These are phyloP conservation scores for Zaprionus gabonicus DNA, from an alignment of 1,140 invertebrate species.

Conservation along the genomic window DNA sequence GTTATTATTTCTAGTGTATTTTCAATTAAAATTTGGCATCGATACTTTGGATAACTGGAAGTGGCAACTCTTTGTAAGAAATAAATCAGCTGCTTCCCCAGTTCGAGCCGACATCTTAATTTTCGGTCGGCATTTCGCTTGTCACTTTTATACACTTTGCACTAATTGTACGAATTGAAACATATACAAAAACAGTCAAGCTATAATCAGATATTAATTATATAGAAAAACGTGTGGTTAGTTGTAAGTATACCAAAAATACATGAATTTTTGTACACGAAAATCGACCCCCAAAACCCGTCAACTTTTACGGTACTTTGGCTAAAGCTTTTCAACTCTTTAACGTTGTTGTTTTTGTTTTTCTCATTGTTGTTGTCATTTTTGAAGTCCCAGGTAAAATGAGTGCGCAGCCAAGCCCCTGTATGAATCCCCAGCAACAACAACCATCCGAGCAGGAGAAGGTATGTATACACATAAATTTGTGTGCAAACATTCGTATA, in stretches of 20 bases:
- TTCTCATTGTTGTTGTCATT: background rate
- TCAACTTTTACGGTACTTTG: conserved; percentile 33
- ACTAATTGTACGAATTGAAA: conserved; percentile 1
- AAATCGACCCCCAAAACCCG: background rate
- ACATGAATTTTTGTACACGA: background rate
- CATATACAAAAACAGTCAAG: background rate
- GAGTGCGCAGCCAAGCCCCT: conserved; percentile 79
- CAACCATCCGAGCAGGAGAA: conserved; percentile 77
- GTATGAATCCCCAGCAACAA: conserved; percentile 74
- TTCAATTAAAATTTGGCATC: conserved; percentile 3
- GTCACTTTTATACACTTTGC: conserved; percentile 5
- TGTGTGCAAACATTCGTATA: background rate
- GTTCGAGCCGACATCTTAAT: conserved; percentile 39
- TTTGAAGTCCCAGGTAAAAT: conserved; percentile 35
- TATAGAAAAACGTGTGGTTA: background rate
- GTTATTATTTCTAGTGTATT: background rate
- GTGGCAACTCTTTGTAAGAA: background rate
- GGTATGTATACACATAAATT: conserved; percentile 38
- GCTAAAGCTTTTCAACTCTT: conserved; percentile 3
- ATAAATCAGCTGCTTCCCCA: conserved; percentile 9
- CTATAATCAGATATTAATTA: conserved; percentile 4
- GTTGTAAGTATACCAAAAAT: conserved; percentile 2
- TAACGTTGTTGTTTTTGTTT: conserved; percentile 9
- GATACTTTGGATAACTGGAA: background rate
- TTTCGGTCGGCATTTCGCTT: conserved; percentile 45